These are phyloP conservation scores for Zoanthus sansibaricus DNA, from an alignment of 92 coral and sea anemone genomes.

Conservation along the genomic window DNA sequence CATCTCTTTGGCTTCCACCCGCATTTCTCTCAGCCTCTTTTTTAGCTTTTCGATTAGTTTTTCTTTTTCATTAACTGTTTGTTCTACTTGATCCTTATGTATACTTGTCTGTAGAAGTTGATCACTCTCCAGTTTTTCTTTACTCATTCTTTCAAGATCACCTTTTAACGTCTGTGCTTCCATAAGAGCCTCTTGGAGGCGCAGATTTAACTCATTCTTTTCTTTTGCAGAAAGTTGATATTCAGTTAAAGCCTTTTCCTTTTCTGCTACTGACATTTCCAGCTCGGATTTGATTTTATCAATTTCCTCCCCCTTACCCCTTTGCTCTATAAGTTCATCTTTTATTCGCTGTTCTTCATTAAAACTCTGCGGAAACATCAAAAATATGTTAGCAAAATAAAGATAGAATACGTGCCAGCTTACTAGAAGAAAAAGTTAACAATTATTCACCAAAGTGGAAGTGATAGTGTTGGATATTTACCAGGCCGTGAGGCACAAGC, in stretches of 20 bases:
- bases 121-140: slow-evolving; percentile 82
- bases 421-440: background rate
- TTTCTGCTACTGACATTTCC: slow-evolving; percentile 51
- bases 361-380: slow-evolving; percentile 8
- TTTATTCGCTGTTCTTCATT: slow-evolving; percentile 19
- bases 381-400: background rate
- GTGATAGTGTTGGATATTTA: too few species aligned
- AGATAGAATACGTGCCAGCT: background rate
- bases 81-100: slow-evolving; percentile 68
- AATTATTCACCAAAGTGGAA: too few species aligned
- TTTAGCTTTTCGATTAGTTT: slow-evolving; percentile 73
- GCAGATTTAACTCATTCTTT: slow-evolving; percentile 79
- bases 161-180: slow-evolving; percentile 81
- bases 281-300: slow-evolving; percentile 65
- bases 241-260: slow-evolving; percentile 73
- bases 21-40: slow-evolving; percentile 74
- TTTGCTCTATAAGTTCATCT: slow-evolving; percentile 55
- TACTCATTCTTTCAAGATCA: slow-evolving; percentile 78
- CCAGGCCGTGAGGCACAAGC: too few species aligned
- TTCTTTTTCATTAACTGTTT: slow-evolving; percentile 77
- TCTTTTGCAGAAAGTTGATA: slow-evolving; percentile 68
- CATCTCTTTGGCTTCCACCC: slow-evolving; percentile 69
- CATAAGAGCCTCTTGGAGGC: slow-evolving; percentile 79
- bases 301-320: slow-evolving; percentile 65
- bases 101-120: slow-evolving; percentile 73